phyloP scores from a whole-genome alignment of 1,140 invertebrate genomes.

The Akabosia matsudoensis region DNA sequence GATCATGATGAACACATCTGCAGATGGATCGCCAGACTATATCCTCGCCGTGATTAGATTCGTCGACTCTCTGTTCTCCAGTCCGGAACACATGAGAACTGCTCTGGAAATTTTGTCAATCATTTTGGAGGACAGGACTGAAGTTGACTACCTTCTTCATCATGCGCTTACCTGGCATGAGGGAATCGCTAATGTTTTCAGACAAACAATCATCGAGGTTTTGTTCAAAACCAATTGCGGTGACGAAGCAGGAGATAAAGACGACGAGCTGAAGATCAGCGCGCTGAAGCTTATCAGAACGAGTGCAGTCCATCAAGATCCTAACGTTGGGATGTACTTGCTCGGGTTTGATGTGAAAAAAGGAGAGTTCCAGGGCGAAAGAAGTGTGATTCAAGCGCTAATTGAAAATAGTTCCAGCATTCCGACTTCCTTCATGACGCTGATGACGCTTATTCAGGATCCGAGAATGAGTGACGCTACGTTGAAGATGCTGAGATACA shows the following conservation, averaged over 20 bases:
- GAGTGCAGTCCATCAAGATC: constrained; percentile 35
- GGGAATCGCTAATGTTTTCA: constrained; percentile 27
- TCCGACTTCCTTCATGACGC: constrained; percentile 33
- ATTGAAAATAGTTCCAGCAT: constrained; percentile 32
- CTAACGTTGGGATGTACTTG: constrained; percentile 41
- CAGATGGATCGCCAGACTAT: constrained; percentile 38
- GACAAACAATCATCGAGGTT: constrained; percentile 35
- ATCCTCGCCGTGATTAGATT: constrained; percentile 27
- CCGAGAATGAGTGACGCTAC: constrained; percentile 21
- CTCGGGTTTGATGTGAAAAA: constrained; percentile 40
- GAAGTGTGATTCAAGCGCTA: constrained; percentile 40
- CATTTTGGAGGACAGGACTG: constrained; percentile 30
- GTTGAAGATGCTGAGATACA: constrained; percentile 30
- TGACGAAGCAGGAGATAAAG: neutral
- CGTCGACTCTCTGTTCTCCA: constrained; percentile 36
- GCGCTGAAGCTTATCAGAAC: constrained; percentile 36
- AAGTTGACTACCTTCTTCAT: constrained; percentile 37
- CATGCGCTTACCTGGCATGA: constrained; percentile 23
- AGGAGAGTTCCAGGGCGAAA: constrained; percentile 2
- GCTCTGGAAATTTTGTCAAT: constrained; percentile 38
- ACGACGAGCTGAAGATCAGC: constrained; percentile 25
- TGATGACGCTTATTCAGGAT: constrained; percentile 35
- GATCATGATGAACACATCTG: constrained; percentile 25
- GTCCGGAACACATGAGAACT: constrained; percentile 14
- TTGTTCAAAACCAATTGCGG: constrained; percentile 22